Conservation (phyloP, 2,888 invertebrate species). For the Galerucella pusilla region DNA sequence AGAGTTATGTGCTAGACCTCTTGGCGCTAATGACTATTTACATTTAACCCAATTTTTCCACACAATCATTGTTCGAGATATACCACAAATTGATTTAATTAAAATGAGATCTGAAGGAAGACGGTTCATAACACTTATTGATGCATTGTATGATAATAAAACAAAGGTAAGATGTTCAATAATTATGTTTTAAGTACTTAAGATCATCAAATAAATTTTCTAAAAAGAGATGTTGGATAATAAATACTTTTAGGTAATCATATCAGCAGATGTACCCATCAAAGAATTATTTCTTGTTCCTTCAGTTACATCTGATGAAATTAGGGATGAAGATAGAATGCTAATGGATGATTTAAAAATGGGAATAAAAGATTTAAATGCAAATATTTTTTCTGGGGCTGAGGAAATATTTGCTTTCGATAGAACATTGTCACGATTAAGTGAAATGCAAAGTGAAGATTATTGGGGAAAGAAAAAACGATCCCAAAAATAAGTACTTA, state of each 20-base stretch:
- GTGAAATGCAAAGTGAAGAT: constrained; percentile 95
- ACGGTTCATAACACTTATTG: constrained; percentile 96
- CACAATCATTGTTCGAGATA: constrained; percentile 89
- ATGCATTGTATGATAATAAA: constrained; percentile 94
- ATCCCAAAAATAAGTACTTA: constrained; percentile 17
- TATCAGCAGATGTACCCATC: constrained; percentile 83
- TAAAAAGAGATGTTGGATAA: background rate
- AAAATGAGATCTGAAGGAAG: constrained; percentile 87
- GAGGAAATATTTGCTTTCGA: constrained; percentile 98
- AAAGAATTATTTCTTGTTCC: constrained; percentile 78
- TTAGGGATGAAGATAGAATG: constrained; percentile 80
- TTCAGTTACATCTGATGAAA: constrained; percentile 58
- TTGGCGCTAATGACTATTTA: constrained; percentile 96
- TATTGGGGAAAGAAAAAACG: constrained; percentile 76
- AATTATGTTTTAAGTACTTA: background rate
- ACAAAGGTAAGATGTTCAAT: constrained; percentile 67
- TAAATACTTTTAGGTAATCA: constrained; percentile 71
- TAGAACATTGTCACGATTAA: constrained; percentile 90
- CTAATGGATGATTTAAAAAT: constrained; percentile 97
- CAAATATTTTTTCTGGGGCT: constrained; percentile 96
- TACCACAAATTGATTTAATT: constrained; percentile 82
- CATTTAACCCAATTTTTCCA: constrained; percentile 94
- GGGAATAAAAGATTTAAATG: constrained; percentile 76
- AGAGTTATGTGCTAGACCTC: constrained; percentile 90
- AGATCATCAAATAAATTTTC: too few relatives aligned